phyloP scores from a whole-genome alignment of 2,797 vertebrate species.

The Todus mexicanus region DNA sequence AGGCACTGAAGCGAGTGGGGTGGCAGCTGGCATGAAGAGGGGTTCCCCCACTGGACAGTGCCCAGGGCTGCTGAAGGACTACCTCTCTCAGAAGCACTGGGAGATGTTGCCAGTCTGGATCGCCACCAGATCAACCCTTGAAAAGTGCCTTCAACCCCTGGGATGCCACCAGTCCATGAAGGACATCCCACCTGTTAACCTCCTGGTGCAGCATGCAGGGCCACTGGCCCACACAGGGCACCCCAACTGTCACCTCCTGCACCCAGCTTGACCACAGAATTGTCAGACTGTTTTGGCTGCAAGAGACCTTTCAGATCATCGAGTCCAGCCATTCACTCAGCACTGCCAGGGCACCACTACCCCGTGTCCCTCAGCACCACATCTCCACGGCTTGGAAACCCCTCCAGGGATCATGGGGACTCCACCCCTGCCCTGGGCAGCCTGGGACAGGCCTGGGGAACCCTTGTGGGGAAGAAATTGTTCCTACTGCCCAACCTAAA shows the following conservation, averaged over 20 bases:
- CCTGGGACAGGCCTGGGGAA: neutral
- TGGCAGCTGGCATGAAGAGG: neutral
- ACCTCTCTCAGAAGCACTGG: neutral
- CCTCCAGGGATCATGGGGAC: neutral
- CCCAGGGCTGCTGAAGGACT: neutral
- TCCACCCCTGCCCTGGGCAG: neutral
- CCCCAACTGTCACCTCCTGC: neutral
- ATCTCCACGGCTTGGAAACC: neutral
- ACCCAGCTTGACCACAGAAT: neutral
- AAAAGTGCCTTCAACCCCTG: neutral
- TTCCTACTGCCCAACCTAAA: neutral
- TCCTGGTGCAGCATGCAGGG: neutral
- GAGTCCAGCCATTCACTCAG: neutral
- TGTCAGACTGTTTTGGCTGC: neutral
- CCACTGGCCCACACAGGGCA: neutral
- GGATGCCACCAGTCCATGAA: neutral
- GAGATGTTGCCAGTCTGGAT: neutral
- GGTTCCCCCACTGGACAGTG: rapidly evolving
- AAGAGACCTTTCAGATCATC: neutral
- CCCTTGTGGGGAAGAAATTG: neutral
- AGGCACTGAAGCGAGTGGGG: neutral
- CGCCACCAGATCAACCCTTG: rapidly evolving
- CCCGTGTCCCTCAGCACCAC: neutral
- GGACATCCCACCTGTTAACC: neutral
- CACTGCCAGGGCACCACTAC: neutral